These are phyloP conservation scores for Drosophila azteca DNA, from an alignment of 1,140 invertebrate species.

Conservation along the genomic window DNA sequence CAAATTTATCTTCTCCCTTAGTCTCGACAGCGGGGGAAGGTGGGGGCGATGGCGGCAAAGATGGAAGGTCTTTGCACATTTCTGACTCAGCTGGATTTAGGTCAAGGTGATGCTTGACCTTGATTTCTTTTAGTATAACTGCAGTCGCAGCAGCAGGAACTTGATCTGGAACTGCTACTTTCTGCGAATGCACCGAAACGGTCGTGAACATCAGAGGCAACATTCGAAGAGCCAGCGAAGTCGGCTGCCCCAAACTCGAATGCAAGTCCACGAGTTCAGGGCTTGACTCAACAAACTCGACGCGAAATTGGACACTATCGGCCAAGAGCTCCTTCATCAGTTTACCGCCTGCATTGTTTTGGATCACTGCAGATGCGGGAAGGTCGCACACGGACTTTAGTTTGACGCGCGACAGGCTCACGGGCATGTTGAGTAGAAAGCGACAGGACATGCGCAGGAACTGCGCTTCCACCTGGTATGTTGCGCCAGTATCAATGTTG, in stretches of 20 bases:
- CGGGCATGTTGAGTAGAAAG: constrained; percentile 53
- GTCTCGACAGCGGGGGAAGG: constrained; percentile 6
- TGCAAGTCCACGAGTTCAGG: constrained; percentile 32
- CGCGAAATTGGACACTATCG: constrained; percentile 1
- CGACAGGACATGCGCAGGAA: constrained; percentile 49
- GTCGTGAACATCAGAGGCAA: constrained; percentile 49
- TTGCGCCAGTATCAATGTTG: constrained; percentile 53
- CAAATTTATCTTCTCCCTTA: background rate
- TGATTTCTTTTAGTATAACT: too few relatives aligned
- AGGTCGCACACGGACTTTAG: constrained; percentile 39
- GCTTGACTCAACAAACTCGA: constrained; percentile 15
- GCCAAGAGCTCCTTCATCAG: constrained; percentile 15
- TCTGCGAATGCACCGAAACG: background rate
- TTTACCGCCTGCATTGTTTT: constrained; percentile 19
- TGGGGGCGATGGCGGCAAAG: constrained; percentile 50
- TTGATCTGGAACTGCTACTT: constrained; percentile 2
- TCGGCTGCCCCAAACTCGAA: constrained; percentile 1
- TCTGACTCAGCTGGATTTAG: background rate
- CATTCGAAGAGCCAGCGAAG: constrained; percentile 42
- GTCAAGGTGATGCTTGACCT: too few relatives aligned
- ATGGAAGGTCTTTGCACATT: background rate
- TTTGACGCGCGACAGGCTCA: constrained; percentile 27
- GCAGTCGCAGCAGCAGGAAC: background rate
- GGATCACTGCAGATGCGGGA: constrained; percentile 31
- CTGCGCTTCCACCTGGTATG: constrained; percentile 1